A percentile compares a stretch with the other conserved stretches of the same genome.
Conservation (phyloP, 2,113 vertebrate species). For the Chloropsis cyanopogon region DNA sequence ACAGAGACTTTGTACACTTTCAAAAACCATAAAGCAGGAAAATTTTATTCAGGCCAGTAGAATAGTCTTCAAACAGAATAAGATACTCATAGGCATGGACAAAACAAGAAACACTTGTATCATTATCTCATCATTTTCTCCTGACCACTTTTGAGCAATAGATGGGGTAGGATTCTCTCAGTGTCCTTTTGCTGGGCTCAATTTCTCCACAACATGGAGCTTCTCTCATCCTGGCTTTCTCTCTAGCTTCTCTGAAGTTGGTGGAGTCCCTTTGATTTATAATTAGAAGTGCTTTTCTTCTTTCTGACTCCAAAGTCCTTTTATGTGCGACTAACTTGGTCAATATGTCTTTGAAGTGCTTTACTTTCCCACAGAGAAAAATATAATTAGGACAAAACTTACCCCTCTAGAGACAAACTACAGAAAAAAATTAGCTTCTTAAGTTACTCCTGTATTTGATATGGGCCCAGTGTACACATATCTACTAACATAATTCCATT, state of each 20-base stretch:
- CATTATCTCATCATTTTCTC: not conserved
- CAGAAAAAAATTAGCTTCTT: not conserved
- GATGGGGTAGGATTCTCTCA: not conserved
- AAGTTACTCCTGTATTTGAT: not conserved
- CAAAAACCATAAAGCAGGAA: not conserved
- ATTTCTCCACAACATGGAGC: not conserved
- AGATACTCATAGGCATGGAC: not conserved
- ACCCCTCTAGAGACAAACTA: not conserved
- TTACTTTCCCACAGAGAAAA: not conserved
- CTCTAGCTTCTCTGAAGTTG: not conserved
- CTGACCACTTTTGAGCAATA: not conserved
- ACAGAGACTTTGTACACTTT: not conserved
- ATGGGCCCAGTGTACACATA: not conserved
- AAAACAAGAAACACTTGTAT: not conserved
- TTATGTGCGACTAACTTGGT: constrained; percentile 24
- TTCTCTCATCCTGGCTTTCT: not conserved
- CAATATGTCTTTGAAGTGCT: not conserved
- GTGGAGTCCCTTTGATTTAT: constrained; percentile 4
- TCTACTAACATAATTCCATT: not conserved
- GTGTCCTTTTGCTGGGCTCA: not conserved
- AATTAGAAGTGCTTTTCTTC: not conserved
- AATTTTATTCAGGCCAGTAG: not conserved
- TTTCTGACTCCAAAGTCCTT: not conserved
- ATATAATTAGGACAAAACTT: not conserved
- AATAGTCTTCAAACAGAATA: not conserved